A percentile compares a stretch with the other conserved stretches of the same genome.
phyloP scores from a whole-genome alignment of 2,888 invertebrate genomes.

The Drosophila longiperda region DNA sequence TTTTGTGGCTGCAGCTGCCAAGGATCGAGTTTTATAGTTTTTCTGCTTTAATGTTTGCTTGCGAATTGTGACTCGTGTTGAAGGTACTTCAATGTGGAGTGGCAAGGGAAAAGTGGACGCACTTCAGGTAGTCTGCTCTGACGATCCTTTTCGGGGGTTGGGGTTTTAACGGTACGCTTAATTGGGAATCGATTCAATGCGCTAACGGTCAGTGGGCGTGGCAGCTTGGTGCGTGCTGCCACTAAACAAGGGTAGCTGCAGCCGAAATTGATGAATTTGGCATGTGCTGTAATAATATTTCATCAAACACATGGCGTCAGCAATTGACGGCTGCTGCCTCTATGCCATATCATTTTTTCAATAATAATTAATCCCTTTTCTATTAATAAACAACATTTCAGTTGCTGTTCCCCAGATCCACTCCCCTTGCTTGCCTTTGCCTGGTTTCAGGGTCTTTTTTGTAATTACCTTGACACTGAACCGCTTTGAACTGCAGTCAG shows the following conservation, averaged over 20 bases:
- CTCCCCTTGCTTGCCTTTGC: neutral
- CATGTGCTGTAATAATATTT: conserved; percentile 67
- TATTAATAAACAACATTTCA: conserved; percentile 15
- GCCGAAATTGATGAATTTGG: conserved; percentile 50
- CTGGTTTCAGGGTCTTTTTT: conserved; percentile 26
- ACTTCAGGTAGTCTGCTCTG: conserved; percentile 55
- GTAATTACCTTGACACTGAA: conserved; percentile 73
- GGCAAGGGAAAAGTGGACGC: conserved; percentile 14
- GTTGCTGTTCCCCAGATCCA: neutral
- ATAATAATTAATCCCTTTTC: conserved; percentile 11
- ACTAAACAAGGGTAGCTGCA: conserved; percentile 20
- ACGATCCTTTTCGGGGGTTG: conserved; percentile 27
- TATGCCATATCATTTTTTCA: neutral
- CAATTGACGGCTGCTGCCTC: neutral
- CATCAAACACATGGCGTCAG: conserved; percentile 55
- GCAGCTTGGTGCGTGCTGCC: conserved; percentile 20
- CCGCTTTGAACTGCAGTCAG: conserved; percentile 45
- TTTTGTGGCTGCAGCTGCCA: conserved; percentile 37
- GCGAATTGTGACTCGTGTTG: conserved; percentile 73
- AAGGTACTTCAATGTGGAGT: neutral
- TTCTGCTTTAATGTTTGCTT: conserved; percentile 14
- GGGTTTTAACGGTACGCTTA: conserved; percentile 50
- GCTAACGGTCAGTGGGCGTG: conserved; percentile 44
- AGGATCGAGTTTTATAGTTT: conserved; percentile 33
- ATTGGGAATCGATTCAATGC: conserved; percentile 70